These are phyloP conservation scores for crab-eating macaque (Macaca fascicularis) DNA, from an alignment of 2,113 vertebrate genomes.

Conservation along the genomic window DNA sequence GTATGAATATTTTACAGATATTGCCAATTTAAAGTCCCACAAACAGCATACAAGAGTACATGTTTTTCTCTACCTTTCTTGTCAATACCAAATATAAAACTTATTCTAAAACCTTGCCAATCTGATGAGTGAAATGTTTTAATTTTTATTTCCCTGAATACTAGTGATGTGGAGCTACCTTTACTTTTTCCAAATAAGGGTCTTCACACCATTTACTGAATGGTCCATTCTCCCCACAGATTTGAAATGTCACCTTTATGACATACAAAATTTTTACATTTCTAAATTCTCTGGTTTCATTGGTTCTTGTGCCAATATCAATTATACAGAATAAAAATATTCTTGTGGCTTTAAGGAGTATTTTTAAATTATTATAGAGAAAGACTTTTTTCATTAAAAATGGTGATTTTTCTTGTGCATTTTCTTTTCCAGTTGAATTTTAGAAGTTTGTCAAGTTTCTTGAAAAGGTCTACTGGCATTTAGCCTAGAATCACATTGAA, in stretches of 20 bases:
- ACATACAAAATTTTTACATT: not conserved
- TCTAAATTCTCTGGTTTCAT: not conserved
- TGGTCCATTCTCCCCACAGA: not conserved
- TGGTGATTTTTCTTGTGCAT: slow-evolving; percentile 1
- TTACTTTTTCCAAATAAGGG: not conserved
- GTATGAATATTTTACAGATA: not conserved
- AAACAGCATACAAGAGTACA: not conserved
- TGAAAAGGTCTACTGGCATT: not conserved
- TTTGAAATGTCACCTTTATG: not conserved
- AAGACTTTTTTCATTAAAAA: not conserved
- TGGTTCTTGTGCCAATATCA: not conserved
- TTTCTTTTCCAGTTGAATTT: not conserved
- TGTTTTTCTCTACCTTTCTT: not conserved
- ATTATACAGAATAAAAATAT: not conserved
- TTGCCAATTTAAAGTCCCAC: not conserved
- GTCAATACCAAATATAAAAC: not conserved
- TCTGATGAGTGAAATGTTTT: not conserved
- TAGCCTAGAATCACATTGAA: not conserved
- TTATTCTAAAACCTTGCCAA: not conserved
- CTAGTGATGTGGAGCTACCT: not conserved
- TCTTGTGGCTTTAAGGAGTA: not conserved
- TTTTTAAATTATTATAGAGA: not conserved
- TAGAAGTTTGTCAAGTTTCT: not conserved
- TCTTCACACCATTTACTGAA: not conserved
- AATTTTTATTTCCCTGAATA: not conserved